A percentile compares a stretch with the other conserved stretches of the same genome.
Conservation (phyloP, 2,113 vertebrate genomes). For the Cisticola juncidis region DNA sequence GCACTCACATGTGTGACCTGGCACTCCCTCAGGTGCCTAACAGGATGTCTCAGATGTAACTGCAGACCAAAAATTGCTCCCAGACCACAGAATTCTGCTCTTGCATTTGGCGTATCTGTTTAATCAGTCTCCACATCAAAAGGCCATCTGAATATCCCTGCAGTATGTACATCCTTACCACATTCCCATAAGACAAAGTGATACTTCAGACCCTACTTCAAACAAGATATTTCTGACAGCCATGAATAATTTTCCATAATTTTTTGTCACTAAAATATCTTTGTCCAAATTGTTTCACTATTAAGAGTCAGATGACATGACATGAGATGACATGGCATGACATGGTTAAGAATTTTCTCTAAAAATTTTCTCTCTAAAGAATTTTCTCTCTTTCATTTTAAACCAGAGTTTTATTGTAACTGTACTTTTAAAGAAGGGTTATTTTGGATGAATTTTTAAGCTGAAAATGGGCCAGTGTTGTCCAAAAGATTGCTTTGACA, state of each 20-base stretch:
- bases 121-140: neutral
- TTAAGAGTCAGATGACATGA: neutral
- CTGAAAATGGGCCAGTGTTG: neutral
- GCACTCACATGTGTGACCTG: neutral
- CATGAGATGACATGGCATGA: neutral
- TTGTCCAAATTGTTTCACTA: neutral
- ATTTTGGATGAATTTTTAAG: neutral
- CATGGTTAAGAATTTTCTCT: neutral
- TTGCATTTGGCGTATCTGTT: neutral
- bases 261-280: neutral
- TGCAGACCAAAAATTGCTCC: neutral
- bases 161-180: neutral
- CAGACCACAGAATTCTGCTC: neutral
- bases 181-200: neutral
- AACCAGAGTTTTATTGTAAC: neutral
- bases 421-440: neutral
- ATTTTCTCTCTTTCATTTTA: neutral
- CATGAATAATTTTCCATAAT: neutral
- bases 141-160: accelerated
- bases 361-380: neutral
- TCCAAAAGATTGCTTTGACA: constrained; percentile 9
- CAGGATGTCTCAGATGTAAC: neutral
- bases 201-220: neutral
- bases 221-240: neutral
- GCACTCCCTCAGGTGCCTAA: neutral